Percentiles rank a stretch among this genome's conserved stretches.
Conservation (phyloP, 2,888 invertebrate species). For the Trissolcus japonicus region DNA sequence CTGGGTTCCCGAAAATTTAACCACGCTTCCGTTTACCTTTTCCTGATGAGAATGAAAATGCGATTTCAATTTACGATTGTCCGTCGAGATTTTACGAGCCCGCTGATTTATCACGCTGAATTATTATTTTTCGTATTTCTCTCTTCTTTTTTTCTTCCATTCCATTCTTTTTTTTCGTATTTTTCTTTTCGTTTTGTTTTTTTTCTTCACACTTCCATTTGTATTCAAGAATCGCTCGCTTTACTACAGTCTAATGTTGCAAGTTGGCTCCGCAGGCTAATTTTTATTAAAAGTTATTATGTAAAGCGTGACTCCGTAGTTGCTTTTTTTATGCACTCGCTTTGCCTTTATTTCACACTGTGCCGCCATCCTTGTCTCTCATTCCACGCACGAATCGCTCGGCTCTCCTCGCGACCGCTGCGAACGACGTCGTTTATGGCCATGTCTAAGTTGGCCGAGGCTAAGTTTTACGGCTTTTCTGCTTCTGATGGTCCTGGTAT, state of each 20-base stretch:
- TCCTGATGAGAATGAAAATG: conserved; percentile 4
- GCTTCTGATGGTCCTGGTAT: conserved; percentile 68
- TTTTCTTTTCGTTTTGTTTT: too few relatives aligned
- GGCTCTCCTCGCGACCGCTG: conserved; percentile 57
- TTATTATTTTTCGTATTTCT: not conserved
- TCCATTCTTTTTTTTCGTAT: too few relatives aligned
- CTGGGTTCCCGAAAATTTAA: conserved; percentile 28
- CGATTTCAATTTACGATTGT: conserved; percentile 26
- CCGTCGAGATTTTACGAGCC: not conserved
- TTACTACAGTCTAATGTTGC: too few relatives aligned
- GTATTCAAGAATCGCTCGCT: too few relatives aligned
- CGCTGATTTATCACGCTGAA: not conserved
- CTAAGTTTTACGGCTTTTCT: conserved; percentile 72
- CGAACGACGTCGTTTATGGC: conserved; percentile 68
- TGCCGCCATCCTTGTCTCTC: conserved; percentile 28
- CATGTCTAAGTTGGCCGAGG: conserved; percentile 74
- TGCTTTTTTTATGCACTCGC: conserved; percentile 35
- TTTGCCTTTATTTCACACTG: conserved; percentile 37
- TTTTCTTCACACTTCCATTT: too few relatives aligned
- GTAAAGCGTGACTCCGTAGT: conserved; percentile 46
- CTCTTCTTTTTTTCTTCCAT: not conserved
- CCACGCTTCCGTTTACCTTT: conserved; percentile 47
- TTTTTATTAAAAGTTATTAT: conserved; percentile 59
- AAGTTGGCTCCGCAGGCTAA: conserved; percentile 2
- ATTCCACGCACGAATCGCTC: conserved; percentile 50